Conservation (phyloP, 2,113 vertebrate species). For the Gorsachius goisagi region DNA sequence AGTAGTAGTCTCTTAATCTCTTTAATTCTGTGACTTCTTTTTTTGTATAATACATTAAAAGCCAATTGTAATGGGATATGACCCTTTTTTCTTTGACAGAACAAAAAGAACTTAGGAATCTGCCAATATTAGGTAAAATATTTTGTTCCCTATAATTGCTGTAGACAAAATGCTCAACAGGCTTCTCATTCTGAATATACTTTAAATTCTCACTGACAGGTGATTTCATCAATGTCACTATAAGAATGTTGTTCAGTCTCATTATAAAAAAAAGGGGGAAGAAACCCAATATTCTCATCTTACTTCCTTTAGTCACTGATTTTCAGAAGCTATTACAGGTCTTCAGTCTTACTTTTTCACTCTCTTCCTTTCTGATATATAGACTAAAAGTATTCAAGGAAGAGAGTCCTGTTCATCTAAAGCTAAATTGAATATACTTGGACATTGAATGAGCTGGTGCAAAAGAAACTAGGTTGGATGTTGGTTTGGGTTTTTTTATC, state of each 20-base stretch:
- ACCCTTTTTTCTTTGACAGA: neutral
- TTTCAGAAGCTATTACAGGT: neutral
- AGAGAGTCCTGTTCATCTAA: neutral
- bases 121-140: neutral
- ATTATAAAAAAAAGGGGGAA: neutral
- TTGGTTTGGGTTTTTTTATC: neutral
- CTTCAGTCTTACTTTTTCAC: neutral
- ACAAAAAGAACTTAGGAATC: neutral
- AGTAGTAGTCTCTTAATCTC: neutral
- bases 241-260: neutral
- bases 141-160: neutral
- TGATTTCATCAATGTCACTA: neutral
- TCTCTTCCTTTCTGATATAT: neutral
- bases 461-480: neutral
- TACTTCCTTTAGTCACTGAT: neutral
- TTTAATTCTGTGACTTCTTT: neutral
- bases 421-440: neutral
- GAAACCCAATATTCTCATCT: neutral
- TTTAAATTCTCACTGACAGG: neutral
- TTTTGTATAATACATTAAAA: constrained; percentile 15
- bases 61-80: neutral
- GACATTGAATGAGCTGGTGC: neutral
- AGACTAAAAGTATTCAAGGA: neutral
- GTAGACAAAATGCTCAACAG: neutral
- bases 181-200: neutral